phyloP scores from a whole-genome alignment of 2,113 vertebrate species.

The Tetrao urogallus region DNA sequence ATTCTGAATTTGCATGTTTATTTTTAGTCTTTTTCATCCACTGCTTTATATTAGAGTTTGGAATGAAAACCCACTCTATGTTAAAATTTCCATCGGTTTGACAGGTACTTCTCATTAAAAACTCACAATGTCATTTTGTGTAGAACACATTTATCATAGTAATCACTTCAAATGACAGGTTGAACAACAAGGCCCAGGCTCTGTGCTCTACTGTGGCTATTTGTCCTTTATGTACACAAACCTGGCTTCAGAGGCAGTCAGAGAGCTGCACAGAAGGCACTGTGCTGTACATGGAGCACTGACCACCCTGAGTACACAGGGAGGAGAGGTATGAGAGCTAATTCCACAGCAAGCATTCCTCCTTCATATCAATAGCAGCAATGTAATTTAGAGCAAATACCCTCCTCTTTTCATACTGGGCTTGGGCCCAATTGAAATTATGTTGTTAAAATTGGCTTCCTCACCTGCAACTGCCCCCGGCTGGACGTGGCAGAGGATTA shows the following conservation, averaged over 20 bases:
- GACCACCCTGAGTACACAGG: fast-evolving
- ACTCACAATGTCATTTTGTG: neutral
- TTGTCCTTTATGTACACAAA: neutral
- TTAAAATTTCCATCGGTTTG: slow-evolving; percentile 12
- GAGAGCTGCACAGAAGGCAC: neutral
- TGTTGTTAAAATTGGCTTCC: neutral
- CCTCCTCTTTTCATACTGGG: neutral
- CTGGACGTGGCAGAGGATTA: neutral
- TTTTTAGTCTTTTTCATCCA: slow-evolving; percentile 15
- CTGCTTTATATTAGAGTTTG: neutral
- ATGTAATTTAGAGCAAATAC: neutral
- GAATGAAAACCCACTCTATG: neutral
- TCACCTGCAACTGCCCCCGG: neutral
- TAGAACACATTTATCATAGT: neutral
- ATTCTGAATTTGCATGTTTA: neutral
- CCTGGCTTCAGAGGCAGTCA: neutral
- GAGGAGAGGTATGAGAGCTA: neutral
- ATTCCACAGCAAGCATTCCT: neutral
- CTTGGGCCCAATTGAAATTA: neutral
- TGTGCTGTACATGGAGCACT: neutral
- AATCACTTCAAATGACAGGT: neutral
- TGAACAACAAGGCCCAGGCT: neutral
- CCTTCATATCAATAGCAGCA: neutral
- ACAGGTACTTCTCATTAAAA: slow-evolving; percentile 2
- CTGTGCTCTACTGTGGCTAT: neutral